These are phyloP conservation scores for Cheirogaleus medius DNA, from an alignment of 2,113 vertebrate genomes.

Conservation along the genomic window DNA sequence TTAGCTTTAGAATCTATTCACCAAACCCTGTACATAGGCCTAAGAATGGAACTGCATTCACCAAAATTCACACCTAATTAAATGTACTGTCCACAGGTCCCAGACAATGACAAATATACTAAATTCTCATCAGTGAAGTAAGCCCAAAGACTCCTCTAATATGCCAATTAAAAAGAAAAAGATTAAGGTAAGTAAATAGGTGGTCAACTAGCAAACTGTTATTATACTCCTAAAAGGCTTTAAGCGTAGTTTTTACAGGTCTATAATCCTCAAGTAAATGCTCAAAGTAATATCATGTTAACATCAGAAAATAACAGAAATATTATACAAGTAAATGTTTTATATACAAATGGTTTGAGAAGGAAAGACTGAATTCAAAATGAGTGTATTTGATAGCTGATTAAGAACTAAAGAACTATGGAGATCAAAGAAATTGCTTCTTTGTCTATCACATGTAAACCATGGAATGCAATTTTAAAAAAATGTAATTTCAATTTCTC, in stretches of 20 bases:
- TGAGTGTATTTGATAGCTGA: neutral
- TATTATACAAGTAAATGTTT: slow-evolving; percentile 16
- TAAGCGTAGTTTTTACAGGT: slow-evolving; percentile 16
- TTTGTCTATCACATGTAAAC: neutral
- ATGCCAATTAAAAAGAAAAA: slow-evolving; percentile 43
- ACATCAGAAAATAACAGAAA: neutral
- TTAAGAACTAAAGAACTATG: neutral
- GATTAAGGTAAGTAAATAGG: slow-evolving; percentile 28
- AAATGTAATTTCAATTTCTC: neutral
- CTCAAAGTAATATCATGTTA: slow-evolving; percentile 9
- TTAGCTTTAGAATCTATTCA: slow-evolving; percentile 71
- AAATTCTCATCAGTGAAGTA: slow-evolving; percentile 71
- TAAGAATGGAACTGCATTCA: slow-evolving; percentile 59
- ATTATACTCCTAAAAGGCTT: slow-evolving; percentile 27
- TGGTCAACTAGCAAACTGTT: slow-evolving; percentile 39
- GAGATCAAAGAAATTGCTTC: slow-evolving; percentile 27
- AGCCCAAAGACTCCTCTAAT: neutral
- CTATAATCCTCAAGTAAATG: slow-evolving; percentile 24
- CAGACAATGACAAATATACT: slow-evolving; percentile 84
- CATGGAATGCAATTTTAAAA: neutral
- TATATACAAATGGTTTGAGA: neutral
- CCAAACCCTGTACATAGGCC: slow-evolving; percentile 57
- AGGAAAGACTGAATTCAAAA: neutral
- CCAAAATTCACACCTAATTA: neutral
- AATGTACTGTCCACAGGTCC: slow-evolving; percentile 82